These are phyloP conservation scores for Aldabrachelys gigantea DNA, from an alignment of 2,113 vertebrate genomes.

Conservation along the genomic window DNA sequence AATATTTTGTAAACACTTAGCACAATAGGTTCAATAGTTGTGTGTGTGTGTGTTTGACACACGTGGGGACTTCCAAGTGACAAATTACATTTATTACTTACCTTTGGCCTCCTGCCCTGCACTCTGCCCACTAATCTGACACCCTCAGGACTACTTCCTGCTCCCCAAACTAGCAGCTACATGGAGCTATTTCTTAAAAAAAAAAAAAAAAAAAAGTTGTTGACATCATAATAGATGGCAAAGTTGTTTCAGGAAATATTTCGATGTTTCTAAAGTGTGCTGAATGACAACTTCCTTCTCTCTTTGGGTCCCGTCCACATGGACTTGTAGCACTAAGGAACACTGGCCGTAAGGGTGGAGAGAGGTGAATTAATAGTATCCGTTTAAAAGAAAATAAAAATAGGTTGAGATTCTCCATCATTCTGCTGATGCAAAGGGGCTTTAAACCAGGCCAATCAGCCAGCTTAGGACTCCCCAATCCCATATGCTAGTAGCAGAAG, in stretches of 20 bases:
- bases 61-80: neutral
- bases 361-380: neutral
- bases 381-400: neutral
- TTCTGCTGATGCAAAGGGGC: neutral
- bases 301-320: neutral
- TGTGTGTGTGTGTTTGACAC: fast-evolving
- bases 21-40: neutral
- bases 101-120: neutral
- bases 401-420: fast-evolving
- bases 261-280: neutral
- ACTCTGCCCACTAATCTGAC: neutral
- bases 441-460: neutral
- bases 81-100: neutral
- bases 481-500: neutral
- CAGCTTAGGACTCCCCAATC: neutral
- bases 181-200: too few relatives aligned
- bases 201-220: neutral
- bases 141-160: neutral
- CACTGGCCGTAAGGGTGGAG: neutral
- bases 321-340: neutral
- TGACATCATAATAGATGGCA: neutral
- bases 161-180: neutral
- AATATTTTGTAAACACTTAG: too few relatives aligned
- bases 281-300: neutral
- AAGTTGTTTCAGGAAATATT: neutral